Evolutionary conservation across 1,140 invertebrate genomes (phyloP).

Genomic region (Procambarus clarkii): DNA sequence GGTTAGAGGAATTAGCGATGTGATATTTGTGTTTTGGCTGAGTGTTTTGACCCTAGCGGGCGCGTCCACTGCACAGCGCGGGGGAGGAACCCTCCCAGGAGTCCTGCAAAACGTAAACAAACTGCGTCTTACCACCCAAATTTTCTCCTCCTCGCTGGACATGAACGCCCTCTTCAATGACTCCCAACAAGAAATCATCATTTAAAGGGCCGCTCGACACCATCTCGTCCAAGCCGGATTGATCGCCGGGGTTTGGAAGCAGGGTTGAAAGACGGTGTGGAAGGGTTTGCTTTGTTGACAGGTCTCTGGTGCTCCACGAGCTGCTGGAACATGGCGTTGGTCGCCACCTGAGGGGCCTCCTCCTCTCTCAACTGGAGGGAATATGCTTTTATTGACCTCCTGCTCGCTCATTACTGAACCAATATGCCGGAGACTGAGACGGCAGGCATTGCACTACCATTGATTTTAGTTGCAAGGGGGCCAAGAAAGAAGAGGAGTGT

Average conservation of each 20-base stretch:
- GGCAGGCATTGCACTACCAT: constrained; percentile 39
- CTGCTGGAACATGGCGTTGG: constrained; percentile 1
- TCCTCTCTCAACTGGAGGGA: constrained; percentile 12
- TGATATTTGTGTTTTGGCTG: constrained; percentile 59
- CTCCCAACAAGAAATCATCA: constrained; percentile 52
- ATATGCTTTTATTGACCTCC: constrained; percentile 52
- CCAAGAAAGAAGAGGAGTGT: constrained; percentile 64
- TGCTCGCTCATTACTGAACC: constrained; percentile 14
- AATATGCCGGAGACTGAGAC: constrained; percentile 66
- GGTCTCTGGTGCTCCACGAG: neutral
- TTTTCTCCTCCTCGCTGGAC: neutral
- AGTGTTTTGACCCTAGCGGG: constrained; percentile 63
- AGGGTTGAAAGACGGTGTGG: constrained; percentile 16
- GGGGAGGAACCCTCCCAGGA: constrained; percentile 52
- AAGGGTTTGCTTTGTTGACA: neutral
- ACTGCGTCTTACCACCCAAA: constrained; percentile 42
- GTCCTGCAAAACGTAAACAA: constrained; percentile 65
- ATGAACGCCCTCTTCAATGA: constrained; percentile 51
- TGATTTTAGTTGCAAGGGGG: constrained; percentile 65
- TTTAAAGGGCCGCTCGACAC: constrained; percentile 63
- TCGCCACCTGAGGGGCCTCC: neutral
- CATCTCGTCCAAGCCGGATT: constrained; percentile 60
- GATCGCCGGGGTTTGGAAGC: neutral
- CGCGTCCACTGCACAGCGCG: constrained; percentile 60
- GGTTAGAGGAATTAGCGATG: constrained; percentile 24